Evolutionary conservation across 2,797 vertebrate species (phyloP), one percentile per base, ranked within the genome.

Genomic region (Tenualosa ilisha): DNA sequence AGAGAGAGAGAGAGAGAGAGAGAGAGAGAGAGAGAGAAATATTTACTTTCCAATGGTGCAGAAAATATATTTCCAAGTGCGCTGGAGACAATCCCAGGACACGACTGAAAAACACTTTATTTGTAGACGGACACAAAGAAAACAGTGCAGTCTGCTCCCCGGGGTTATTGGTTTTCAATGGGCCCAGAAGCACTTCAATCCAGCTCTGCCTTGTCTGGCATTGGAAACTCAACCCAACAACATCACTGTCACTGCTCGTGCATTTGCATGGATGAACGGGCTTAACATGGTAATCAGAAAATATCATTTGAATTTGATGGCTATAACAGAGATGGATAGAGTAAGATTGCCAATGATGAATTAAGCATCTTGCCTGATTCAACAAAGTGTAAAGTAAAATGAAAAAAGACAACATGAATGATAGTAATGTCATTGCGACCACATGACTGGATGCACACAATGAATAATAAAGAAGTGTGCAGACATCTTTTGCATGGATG

Each of bases 21-120:
- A 51, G 50, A 51, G 31, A 72, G 31, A 72, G 13, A 72, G 0
- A 72, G 3, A 72, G 12, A 72, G 26, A 79, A 79, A 79, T 79
- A 79, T 79, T 79, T 79, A 79, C 72, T 79, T 79, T 79, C 72
- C 37, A n/a, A 79, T 79, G 72, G 72, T 46, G 37, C 72, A 79
- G 72, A 79, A 79, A 79, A 79, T 79, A 46, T 79, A 79, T 79
- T 79, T 79, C 72, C 72, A 79, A 75, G 68, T 15, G 68, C 15
- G 37, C 31, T 75, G 68, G 68, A 75, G 72, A 79, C 72, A 79
- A 79, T 79, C 72, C 72, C 40, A 79, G 72, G 37, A 46, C 72
- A 46, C 17, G 40, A 46, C 40, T 79, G 72, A 79, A 79, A 79
- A 79, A 46, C 72, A 43, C 40, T 43, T 46, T 79, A 46, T 79